Base-by-base conservation (phyloP, 2,888 invertebrate species). In the Tachina fera region DNA sequence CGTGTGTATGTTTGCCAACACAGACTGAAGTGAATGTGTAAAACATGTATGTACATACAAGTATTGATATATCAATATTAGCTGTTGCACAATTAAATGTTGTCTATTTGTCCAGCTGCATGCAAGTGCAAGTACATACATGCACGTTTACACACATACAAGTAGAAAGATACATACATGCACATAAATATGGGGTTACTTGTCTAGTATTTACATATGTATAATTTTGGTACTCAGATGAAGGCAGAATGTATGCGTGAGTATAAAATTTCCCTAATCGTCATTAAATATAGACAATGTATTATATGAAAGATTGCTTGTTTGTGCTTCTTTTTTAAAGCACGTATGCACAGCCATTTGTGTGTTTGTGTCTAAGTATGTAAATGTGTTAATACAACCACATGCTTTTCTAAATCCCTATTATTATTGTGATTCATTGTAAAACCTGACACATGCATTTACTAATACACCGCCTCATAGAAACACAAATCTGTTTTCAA, bases 1-100 rank as follows among this genome's bases (percentile, higher is more conserved):
- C 9, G 22, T 41, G 61, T 61, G 51, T 60, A 39, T 43, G 43
- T 51, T 43, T 49, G 49, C 45, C 49, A 63, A 65, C 13, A 43
- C 39, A 14, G 60, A 67, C 56, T 63, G n/a, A 70, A 61, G 56
- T 79, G 60, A 78, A 63, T 70, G 63, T 79, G 63, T 75, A 31
- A 49, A 65, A 43, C 61, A 74, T 49, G 74, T 71, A 22, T 22
- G 22, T 22, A 22, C 3, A n/a, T n/a, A 10, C 51, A 51, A 61
- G 60, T 68, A 60, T 74, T 81, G 67, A 65, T 58, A 76, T 58
- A 51, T 65, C 65, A 83, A 72, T 83, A 83, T 72, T 77, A 77
- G 67, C 71, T 75, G 56, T 16, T 71, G 31, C 45, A 58, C 71
- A 71, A 83, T 72, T 77, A 77, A 77, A 45, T 71, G n/a, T 39